These are phyloP conservation scores for Drosophila emarginata DNA, from an alignment of 2,888 invertebrate genomes.

Conservation along the genomic window DNA sequence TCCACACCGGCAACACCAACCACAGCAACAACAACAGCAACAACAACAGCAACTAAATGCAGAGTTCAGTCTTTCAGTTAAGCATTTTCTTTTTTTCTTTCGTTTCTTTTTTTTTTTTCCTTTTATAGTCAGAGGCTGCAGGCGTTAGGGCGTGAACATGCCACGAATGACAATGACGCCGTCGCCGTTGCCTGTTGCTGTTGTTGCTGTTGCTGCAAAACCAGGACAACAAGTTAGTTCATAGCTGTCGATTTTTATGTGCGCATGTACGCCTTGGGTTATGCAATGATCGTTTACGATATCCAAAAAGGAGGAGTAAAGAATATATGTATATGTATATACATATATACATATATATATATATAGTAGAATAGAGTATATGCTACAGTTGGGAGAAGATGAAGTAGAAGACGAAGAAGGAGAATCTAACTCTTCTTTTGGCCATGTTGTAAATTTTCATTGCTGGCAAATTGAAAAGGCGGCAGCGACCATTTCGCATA, in stretches of 20 bases:
- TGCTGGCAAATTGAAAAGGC: constrained; percentile 76
- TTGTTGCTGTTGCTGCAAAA: neutral
- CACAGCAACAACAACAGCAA: constrained; percentile 18
- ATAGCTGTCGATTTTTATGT: constrained; percentile 80
- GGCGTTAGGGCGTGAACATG: constrained; percentile 79
- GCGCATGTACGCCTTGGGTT: constrained; percentile 78
- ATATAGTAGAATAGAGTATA: neutral
- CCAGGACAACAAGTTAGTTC: constrained; percentile 47
- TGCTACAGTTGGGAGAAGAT: neutral
- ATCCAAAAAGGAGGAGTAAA: constrained; percentile 12
- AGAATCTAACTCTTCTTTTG: constrained; percentile 52
- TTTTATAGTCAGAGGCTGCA: constrained; percentile 51
- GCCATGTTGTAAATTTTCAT: constrained; percentile 65
- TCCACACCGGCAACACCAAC: neutral
- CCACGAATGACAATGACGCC: constrained; percentile 69
- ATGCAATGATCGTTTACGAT: constrained; percentile 67
- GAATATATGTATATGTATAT: neutral
- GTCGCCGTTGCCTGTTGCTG: constrained; percentile 29
- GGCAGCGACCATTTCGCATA: constrained; percentile 70
- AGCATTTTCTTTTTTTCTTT: neutral
- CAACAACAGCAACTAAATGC: constrained; percentile 24
- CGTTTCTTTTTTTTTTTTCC: no score
- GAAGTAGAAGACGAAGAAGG: neutral
- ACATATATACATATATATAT: neutral
- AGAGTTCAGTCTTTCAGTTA: constrained; percentile 29